Conservation (phyloP, 2,113 vertebrate species). For the Pipa parva region DNA sequence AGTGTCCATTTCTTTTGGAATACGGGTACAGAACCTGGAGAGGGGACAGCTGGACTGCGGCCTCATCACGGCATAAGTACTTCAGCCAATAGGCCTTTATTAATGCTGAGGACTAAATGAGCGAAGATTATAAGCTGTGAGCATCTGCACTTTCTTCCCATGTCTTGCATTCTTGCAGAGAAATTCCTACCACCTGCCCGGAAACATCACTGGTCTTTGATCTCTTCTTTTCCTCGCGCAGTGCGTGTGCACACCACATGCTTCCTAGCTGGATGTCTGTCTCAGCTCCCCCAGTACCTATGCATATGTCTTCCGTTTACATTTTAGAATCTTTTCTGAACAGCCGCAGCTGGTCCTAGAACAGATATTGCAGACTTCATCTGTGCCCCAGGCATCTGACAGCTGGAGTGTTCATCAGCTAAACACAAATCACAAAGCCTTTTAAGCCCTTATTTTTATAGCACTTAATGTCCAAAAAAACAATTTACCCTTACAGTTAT, state of each 20-base stretch:
- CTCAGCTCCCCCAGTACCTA: conserved; percentile 32
- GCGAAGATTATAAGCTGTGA: conserved; percentile 16
- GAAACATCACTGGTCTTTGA: conserved; percentile 22
- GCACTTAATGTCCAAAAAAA: conserved; percentile 15
- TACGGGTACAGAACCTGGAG: conserved; percentile 28
- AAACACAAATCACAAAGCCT: conserved; percentile 42
- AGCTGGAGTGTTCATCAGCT: conserved; percentile 38
- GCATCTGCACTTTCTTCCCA: conserved; percentile 25
- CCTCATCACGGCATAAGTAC: conserved; percentile 30
- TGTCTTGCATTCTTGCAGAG: conserved; percentile 17
- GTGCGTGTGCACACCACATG: conserved; percentile 32
- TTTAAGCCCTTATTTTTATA: conserved; percentile 37
- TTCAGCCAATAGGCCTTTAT: conserved; percentile 34
- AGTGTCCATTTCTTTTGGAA: conserved; percentile 32
- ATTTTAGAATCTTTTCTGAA: conserved; percentile 31
- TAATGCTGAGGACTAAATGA: conserved; percentile 41
- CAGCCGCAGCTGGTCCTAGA: conserved; percentile 35
- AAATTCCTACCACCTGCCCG: conserved; percentile 20
- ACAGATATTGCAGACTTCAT: conserved; percentile 41
- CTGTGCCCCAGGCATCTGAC: conserved; percentile 38
- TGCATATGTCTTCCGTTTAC: conserved; percentile 39
- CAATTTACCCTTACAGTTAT: conserved; percentile 17
- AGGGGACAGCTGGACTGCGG: conserved; percentile 25
- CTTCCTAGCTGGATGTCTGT: conserved; percentile 27
- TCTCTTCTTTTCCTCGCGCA: conserved; percentile 14